These are phyloP conservation scores for Acrocephalus kingi DNA, from an alignment of 2,113 vertebrate species.

Conservation along the genomic window DNA sequence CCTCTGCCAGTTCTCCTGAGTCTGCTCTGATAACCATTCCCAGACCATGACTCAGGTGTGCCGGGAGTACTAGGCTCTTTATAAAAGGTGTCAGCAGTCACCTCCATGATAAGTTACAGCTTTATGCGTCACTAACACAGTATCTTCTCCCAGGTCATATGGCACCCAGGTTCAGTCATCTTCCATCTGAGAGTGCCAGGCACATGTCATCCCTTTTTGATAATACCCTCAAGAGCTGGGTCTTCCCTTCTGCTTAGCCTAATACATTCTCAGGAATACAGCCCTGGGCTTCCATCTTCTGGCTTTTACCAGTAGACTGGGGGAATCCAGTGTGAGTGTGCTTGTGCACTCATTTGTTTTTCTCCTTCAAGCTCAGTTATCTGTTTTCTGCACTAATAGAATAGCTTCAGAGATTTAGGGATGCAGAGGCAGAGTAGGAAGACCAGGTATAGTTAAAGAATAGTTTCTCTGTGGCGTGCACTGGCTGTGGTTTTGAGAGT, in stretches of 20 bases:
- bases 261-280: neutral
- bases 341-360: rapidly evolving
- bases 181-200: neutral
- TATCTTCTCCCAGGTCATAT: neutral
- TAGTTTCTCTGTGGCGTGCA: neutral
- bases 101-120: neutral
- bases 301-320: neutral
- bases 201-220: neutral
- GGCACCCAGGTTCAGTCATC: neutral
- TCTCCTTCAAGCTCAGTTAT: neutral
- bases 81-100: neutral
- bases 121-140: neutral
- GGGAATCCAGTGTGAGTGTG: neutral
- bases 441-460: neutral
- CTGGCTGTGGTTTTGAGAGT: neutral
- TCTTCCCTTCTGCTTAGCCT: neutral
- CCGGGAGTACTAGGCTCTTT: neutral
- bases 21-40: neutral
- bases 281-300: neutral
- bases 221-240: neutral
- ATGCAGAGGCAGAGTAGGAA: neutral
- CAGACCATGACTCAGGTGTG: neutral
- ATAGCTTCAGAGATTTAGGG: neutral
- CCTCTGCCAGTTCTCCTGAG: neutral
- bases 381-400: neutral